Evolutionary conservation across 1,140 invertebrate genomes (phyloP).

Genomic region (Daktulosphaira vitifoliae): DNA sequence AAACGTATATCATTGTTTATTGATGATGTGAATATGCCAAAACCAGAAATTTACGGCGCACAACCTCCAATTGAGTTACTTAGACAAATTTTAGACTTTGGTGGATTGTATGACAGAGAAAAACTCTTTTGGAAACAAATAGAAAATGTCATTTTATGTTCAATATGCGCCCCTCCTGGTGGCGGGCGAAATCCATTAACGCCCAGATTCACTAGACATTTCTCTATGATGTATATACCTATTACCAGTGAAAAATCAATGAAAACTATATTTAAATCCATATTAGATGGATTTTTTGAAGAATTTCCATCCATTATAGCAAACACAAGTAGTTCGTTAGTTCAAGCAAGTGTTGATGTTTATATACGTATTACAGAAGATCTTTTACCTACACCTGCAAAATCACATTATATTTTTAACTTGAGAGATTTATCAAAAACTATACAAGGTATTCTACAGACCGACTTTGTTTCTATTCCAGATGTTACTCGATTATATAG

Average conservation of each 20-base stretch:
- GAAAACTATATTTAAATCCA: slow-evolving; percentile 68
- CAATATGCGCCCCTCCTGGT: slow-evolving; percentile 79
- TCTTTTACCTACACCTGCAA: slow-evolving; percentile 79
- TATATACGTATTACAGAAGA: slow-evolving; percentile 43
- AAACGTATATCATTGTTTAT: slow-evolving; percentile 78
- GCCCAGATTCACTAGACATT: slow-evolving; percentile 73
- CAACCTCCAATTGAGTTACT: slow-evolving; percentile 83
- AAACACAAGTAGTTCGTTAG: background rate
- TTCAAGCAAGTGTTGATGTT: slow-evolving; percentile 12
- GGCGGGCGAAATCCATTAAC: slow-evolving; percentile 78
- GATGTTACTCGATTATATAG: slow-evolving; percentile 27
- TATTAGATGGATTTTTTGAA: slow-evolving; percentile 31
- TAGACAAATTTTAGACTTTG: slow-evolving; percentile 72
- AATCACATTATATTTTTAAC: slow-evolving; percentile 93
- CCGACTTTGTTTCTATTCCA: slow-evolving; percentile 4
- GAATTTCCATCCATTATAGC: slow-evolving; percentile 10
- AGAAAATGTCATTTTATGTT: slow-evolving; percentile 69
- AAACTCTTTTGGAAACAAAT: slow-evolving; percentile 80
- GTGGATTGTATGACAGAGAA: slow-evolving; percentile 74
- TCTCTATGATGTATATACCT: slow-evolving; percentile 67
- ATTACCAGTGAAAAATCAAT: slow-evolving; percentile 64
- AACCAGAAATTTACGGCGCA: slow-evolving; percentile 71
- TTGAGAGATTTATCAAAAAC: slow-evolving; percentile 88
- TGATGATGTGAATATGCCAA: slow-evolving; percentile 91
- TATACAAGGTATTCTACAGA: slow-evolving; percentile 56